These are phyloP conservation scores for Physocephala rufipes DNA, from an alignment of 2,888 invertebrate genomes.

Conservation along the genomic window DNA sequence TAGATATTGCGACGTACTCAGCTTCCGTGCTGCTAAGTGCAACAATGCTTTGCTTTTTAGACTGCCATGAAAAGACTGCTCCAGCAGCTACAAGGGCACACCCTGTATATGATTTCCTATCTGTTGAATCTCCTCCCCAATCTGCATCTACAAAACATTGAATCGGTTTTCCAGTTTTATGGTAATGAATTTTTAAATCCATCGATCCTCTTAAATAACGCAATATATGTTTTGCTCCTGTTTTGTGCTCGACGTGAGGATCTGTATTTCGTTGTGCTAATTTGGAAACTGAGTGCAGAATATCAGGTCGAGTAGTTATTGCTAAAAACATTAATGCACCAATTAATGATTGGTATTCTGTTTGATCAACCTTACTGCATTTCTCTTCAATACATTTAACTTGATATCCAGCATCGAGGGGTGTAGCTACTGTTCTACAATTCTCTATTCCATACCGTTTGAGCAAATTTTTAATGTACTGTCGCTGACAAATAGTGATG, in stretches of 20 bases:
- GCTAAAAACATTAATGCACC: no score
- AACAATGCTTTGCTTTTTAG: conserved; percentile 7
- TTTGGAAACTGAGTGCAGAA: conserved; percentile 45
- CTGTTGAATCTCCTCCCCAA: conserved; percentile 32
- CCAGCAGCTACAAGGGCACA: neutral
- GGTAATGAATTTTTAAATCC: neutral
- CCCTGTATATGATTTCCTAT: conserved; percentile 15
- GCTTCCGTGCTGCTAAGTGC: neutral
- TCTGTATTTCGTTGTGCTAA: conserved; percentile 45
- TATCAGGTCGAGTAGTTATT: conserved; percentile 43
- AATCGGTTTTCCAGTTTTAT: conserved; percentile 28
- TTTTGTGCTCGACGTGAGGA: conserved; percentile 46
- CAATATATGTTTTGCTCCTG: conserved; percentile 45
- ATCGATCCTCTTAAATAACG: conserved; percentile 41
- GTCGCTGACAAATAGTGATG: conserved; percentile 32
- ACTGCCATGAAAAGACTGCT: neutral
- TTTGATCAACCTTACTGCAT: conserved; percentile 32
- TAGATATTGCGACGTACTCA: neutral
- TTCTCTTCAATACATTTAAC: conserved; percentile 29
- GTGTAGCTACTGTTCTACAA: conserved; percentile 35
- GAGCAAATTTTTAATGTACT: conserved; percentile 30
- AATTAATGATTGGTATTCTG: no score
- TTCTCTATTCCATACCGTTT: conserved; percentile 23
- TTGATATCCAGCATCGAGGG: no score
- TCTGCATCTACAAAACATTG: conserved; percentile 39